These are phyloP conservation scores for Melinaea menophilus DNA, from an alignment of 2,888 invertebrate genomes.

Conservation along the genomic window DNA sequence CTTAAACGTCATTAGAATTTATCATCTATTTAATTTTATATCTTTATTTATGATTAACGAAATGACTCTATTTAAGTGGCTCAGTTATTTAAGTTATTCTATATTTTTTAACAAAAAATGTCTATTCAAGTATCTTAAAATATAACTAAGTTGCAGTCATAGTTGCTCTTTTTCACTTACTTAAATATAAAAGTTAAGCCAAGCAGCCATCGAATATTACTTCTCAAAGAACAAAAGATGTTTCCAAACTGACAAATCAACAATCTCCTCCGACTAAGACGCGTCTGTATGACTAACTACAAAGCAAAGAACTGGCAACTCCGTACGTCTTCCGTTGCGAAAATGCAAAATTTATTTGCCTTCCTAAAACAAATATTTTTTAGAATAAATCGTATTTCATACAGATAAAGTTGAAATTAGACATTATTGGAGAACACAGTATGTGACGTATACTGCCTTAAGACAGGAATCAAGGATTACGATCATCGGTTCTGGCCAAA, in stretches of 20 bases:
- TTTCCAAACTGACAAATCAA: slow-evolving; percentile 35
- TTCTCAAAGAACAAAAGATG: background rate
- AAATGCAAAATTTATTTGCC: slow-evolving; percentile 30
- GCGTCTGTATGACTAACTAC: slow-evolving; percentile 25
- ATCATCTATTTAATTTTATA: no score
- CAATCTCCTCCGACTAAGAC: slow-evolving; percentile 33
- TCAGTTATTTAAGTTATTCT: no score
- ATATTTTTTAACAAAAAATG: no score
- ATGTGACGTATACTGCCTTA: slow-evolving; percentile 39
- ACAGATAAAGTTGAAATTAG: slow-evolving; percentile 10
- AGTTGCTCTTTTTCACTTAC: no score
- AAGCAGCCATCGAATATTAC: no score
- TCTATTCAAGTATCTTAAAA: no score
- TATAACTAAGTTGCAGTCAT: no score
- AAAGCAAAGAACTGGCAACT: slow-evolving; percentile 35
- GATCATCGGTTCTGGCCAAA: slow-evolving; percentile 47
- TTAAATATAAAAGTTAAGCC: no score
- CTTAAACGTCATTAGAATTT: no score
- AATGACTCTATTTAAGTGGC: no score
- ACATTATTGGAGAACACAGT: slow-evolving; percentile 26
- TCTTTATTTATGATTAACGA: no score
- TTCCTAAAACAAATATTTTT: background rate
- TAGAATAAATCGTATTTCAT: slow-evolving; percentile 7
- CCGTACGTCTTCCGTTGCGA: slow-evolving; percentile 40
- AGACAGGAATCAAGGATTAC: slow-evolving; percentile 53